A percentile compares a stretch with the other conserved stretches of the same genome.
These are phyloP conservation scores for Dasysyrphus tricinctus DNA, from an alignment of 2,888 invertebrate genomes.

Conservation along the genomic window DNA sequence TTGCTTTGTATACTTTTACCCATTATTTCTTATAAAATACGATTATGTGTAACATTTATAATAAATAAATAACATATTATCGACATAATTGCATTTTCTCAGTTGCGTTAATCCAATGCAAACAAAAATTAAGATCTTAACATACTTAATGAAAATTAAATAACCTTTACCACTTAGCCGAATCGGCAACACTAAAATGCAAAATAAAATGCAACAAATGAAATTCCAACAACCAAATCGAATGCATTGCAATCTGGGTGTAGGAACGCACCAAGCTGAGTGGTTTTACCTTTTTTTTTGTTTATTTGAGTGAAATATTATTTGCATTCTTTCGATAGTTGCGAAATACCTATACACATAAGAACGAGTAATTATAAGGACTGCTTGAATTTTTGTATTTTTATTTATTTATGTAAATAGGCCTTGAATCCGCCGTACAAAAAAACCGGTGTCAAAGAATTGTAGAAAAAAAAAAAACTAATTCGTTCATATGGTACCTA, in stretches of 20 bases:
- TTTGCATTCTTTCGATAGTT: background rate
- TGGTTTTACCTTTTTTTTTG: background rate
- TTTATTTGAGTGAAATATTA: conserved; percentile 5
- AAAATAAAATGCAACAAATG: conserved; percentile 15
- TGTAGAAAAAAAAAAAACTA: background rate
- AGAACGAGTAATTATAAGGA: background rate
- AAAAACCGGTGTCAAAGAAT: background rate
- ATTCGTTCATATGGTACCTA: background rate
- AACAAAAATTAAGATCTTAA: too few species aligned
- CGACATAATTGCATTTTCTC: too few species aligned
- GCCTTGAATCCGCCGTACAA: background rate
- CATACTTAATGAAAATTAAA: too few species aligned
- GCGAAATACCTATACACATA: background rate
- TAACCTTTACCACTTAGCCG: background rate
- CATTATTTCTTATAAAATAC: too few species aligned
- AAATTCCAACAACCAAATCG: background rate
- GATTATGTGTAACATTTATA: too few species aligned
- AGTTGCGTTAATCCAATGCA: too few species aligned
- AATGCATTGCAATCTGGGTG: background rate
- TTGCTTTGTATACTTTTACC: too few species aligned
- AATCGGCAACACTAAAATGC: conserved; percentile 10
- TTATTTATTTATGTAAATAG: background rate
- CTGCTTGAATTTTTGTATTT: background rate
- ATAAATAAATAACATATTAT: too few species aligned
- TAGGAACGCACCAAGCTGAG: background rate